phyloP scores from a whole-genome alignment of 2,113 vertebrate species.

The Tor tambroides region DNA sequence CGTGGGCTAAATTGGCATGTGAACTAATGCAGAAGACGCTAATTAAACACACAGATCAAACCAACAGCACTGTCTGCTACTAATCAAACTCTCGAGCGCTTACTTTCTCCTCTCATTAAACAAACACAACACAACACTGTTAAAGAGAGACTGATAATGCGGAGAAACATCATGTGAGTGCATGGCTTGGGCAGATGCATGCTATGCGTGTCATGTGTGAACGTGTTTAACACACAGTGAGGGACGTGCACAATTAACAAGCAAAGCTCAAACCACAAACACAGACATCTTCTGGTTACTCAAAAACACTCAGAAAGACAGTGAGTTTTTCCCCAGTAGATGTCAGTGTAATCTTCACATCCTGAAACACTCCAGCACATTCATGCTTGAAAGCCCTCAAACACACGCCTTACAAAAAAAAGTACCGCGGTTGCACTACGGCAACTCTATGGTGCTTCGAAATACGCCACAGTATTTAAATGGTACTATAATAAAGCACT shows the following conservation, averaged over 20 bases:
- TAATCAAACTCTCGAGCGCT: constrained; percentile 14
- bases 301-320: background rate
- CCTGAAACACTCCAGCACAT: background rate
- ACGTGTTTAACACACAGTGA: background rate
- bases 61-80: background rate
- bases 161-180: background rate
- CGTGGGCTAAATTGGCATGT: constrained; percentile 24
- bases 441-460: background rate
- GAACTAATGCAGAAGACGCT: constrained; percentile 26
- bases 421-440: background rate
- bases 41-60: constrained; percentile 30
- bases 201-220: background rate
- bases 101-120: constrained; percentile 2
- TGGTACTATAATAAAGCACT: background rate
- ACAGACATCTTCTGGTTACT: background rate
- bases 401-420: background rate
- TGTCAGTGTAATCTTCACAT: constrained; percentile 38
- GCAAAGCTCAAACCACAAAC: background rate
- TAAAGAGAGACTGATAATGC: background rate
- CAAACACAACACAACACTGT: background rate
- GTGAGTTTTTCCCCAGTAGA: constrained; percentile 7
- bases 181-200: background rate
- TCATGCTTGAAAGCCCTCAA: background rate
- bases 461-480: background rate
- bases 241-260: background rate